These are phyloP conservation scores for Coleophora deauratella DNA, from an alignment of 2,888 invertebrate genomes.

Conservation along the genomic window DNA sequence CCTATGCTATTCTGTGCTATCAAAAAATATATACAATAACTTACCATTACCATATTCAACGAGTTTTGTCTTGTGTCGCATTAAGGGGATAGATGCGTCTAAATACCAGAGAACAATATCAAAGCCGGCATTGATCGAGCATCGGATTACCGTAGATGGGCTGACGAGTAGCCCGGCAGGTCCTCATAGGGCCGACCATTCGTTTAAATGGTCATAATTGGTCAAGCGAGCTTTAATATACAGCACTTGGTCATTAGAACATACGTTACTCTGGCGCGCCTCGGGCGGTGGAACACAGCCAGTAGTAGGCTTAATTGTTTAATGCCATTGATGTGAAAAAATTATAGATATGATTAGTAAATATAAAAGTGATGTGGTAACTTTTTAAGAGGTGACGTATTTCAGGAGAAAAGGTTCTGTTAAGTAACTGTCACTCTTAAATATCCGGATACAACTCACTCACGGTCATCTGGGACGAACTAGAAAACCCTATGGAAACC, in stretches of 20 bases:
- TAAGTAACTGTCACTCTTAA: no score
- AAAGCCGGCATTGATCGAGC: constrained; percentile 51
- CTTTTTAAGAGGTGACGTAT: no score
- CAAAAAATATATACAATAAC: no score
- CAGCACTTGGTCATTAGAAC: constrained; percentile 51
- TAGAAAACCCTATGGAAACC: no score
- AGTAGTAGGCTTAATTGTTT: constrained; percentile 20
- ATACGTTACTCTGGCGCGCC: constrained; percentile 24
- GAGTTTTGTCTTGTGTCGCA: constrained; percentile 19
- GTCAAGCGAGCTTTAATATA: constrained; percentile 46
- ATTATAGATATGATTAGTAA: no score
- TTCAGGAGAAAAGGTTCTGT: no score
- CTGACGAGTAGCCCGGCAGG: constrained; percentile 46
- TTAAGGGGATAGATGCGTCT: constrained; percentile 19
- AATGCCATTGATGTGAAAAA: no score
- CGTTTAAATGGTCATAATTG: constrained; percentile 69
- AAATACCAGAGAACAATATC: constrained; percentile 48
- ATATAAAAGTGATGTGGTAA: no score
- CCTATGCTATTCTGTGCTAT: constrained; percentile 14
- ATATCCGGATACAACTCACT: no score
- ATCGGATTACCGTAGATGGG: constrained; percentile 61
- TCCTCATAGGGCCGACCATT: constrained; percentile 50
- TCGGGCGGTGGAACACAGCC: constrained; percentile 10
- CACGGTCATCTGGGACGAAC: no score
- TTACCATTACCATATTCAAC: constrained; percentile 27